Base-by-base conservation (phyloP, 1,140 invertebrate species). In the Sesamia nonagrioides region DNA sequence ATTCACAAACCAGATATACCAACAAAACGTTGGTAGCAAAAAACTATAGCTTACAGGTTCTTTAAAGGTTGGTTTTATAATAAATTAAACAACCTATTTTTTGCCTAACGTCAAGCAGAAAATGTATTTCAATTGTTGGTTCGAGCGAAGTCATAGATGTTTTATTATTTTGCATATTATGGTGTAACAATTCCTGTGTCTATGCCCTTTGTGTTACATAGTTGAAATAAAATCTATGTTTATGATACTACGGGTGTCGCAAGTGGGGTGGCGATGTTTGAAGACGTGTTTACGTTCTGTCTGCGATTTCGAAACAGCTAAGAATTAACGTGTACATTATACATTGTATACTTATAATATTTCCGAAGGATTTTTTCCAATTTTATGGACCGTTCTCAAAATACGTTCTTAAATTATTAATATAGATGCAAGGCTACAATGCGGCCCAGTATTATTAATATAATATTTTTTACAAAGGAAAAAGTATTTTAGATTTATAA, bases 281-380 rank as follows among this genome's bases (percentile, higher is more conserved):
- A 63, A 21, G 78, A 77, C 66, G 58, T 80, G 78, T 80, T 79
- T 81, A 80, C 76, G 75, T 76, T 81, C 78, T 40, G 82, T 73
- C 78, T 68, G 56, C 58, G 68, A 81, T 86, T 84, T 86, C 83
- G 85, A 84, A 86, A 86, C 69, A 15, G 33, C 45, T 77, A 78
- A 80, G 50, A 77, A 85, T 77, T 71, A 48, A 48, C 74, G 21
- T 75, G 45, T n/a, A n/a, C n/a, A n/a, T n/a, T n/a, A n/a, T n/a
- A n/a, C n/a, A n/a, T n/a, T n/a, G n/a, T n/a, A n/a, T n/a, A n/a
- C n/a, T n/a, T n/a, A n/a, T 50, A 50, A 2, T 33, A 71, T 84
- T 82, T 82, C 80, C 56, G 60, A 78, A 80, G 73, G 58, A 58
- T 63, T 74, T 58, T 74, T 58, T 71, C 82, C 56, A 71, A 27